These are phyloP conservation scores for Polyergus mexicanus DNA, from an alignment of 1,140 invertebrate genomes.

Conservation along the genomic window DNA sequence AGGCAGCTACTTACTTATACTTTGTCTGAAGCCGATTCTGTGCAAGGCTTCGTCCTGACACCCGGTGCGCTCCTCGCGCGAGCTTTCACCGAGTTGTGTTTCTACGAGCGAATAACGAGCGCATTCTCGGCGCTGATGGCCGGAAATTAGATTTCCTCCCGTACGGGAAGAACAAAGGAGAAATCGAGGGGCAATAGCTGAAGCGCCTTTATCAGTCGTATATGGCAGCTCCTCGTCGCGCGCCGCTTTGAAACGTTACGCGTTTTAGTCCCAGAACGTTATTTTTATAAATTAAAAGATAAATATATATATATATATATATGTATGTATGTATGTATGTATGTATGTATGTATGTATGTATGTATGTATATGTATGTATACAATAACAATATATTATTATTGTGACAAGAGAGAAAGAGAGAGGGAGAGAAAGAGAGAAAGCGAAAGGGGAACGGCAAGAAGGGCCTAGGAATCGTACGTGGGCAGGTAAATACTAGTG, in stretches of 20 bases:
- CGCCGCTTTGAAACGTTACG: slow-evolving; percentile 75
- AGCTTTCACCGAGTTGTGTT: slow-evolving; percentile 24
- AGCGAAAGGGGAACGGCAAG: slow-evolving; percentile 46
- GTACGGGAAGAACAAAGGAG: slow-evolving; percentile 35
- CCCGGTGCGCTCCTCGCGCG: neutral
- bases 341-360: slow-evolving; percentile 28
- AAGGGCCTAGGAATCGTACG: slow-evolving; percentile 43
- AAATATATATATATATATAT: slow-evolving; percentile 67
- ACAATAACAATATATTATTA: slow-evolving; percentile 79
- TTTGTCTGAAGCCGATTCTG: slow-evolving; percentile 38
- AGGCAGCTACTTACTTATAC: slow-evolving; percentile 17
- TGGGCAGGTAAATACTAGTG: slow-evolving; percentile 66
- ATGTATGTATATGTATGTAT: slow-evolving; percentile 81
- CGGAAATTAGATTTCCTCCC: slow-evolving; percentile 41
- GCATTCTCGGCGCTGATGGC: slow-evolving; percentile 39
- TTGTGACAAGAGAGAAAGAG: slow-evolving; percentile 62
- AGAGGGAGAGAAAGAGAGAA: slow-evolving; percentile 65
- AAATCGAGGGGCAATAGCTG: slow-evolving; percentile 50
- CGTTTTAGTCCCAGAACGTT: slow-evolving; percentile 81
- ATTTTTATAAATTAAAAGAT: slow-evolving; percentile 84
- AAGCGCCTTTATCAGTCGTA: slow-evolving; percentile 74
- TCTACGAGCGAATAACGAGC: slow-evolving; percentile 47
- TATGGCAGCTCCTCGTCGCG: slow-evolving; percentile 70
- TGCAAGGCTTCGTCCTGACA: slow-evolving; percentile 19
- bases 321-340: slow-evolving; percentile 20